Conservation (phyloP, 2,797 vertebrate genomes). For the Onychomys torridus region DNA sequence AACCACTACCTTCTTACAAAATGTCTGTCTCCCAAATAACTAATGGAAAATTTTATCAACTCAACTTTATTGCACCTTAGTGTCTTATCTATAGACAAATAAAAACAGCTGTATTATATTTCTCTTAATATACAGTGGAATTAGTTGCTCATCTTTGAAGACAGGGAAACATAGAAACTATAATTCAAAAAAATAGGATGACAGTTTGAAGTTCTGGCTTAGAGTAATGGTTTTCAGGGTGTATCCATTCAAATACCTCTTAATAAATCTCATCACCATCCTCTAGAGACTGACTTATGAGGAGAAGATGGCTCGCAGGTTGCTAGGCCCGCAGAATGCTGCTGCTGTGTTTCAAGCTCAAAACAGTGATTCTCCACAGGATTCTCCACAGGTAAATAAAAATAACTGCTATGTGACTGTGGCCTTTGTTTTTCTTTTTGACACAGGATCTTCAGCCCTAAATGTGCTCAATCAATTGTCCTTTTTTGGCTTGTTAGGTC, state of each 20-base stretch:
- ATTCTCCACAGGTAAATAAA: conserved; percentile 90
- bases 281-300: conserved; percentile 95
- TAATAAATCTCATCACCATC: conserved; percentile 42
- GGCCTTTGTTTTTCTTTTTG: conserved; percentile 1
- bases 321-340: conserved; percentile 94
- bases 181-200: not conserved
- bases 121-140: not conserved
- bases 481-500: not conserved
- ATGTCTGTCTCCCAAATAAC: conserved; percentile 48
- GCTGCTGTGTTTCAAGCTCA: conserved; percentile 92
- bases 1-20: conserved; percentile 26
- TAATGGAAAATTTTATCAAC: conserved; percentile 43
- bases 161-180: not conserved
- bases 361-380: conserved; percentile 87
- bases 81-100: not conserved
- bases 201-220: not conserved
- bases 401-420: conserved; percentile 11
- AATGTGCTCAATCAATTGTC: too few species aligned
- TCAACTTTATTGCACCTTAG: not conserved
- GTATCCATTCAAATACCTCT: not conserved
- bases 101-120: not conserved
- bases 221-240: not conserved
- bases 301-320: conserved; percentile 96
- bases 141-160: conserved; percentile 38
- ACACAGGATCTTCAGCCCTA: too few species aligned